These are phyloP conservation scores for Dinocampus coccinellae DNA, from an alignment of 2,888 invertebrate species.

Conservation along the genomic window DNA sequence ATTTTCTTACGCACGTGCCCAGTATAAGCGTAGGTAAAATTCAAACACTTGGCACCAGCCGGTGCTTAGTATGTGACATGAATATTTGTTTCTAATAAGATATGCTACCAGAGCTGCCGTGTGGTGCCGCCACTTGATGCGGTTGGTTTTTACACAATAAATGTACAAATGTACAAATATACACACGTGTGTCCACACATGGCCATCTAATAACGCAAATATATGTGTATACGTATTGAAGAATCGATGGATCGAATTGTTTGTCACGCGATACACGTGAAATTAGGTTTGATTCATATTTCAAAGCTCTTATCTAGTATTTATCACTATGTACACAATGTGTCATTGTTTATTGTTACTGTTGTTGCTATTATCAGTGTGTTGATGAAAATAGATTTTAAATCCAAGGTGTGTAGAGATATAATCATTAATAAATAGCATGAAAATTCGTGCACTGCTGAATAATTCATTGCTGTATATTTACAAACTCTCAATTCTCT, in stretches of 20 bases:
- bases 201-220: constrained; percentile 44
- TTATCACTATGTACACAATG: constrained; percentile 6
- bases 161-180: too few relatives aligned
- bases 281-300: constrained; percentile 21
- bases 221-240: constrained; percentile 1
- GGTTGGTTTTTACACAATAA: constrained; percentile 23
- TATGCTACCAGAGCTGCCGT: constrained; percentile 65
- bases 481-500: constrained; percentile 28
- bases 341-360: neutral
- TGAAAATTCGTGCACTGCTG: constrained; percentile 23
- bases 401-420: constrained; percentile 27
- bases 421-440: constrained; percentile 36
- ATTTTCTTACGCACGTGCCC: constrained; percentile 63
- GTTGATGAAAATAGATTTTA: constrained; percentile 22
- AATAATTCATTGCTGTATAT: constrained; percentile 33
- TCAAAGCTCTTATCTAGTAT: constrained; percentile 18
- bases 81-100: constrained; percentile 70
- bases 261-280: constrained; percentile 16
- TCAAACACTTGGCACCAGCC: constrained; percentile 70
- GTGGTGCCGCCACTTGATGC: constrained; percentile 61
- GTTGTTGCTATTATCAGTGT: neutral
- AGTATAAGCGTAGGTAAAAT: constrained; percentile 61
- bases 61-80: constrained; percentile 69
- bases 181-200: neutral
- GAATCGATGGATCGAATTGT: constrained; percentile 17